These are phyloP conservation scores for Lagothrix lagotricha DNA, from an alignment of 2,797 vertebrate genomes.

Conservation along the genomic window DNA sequence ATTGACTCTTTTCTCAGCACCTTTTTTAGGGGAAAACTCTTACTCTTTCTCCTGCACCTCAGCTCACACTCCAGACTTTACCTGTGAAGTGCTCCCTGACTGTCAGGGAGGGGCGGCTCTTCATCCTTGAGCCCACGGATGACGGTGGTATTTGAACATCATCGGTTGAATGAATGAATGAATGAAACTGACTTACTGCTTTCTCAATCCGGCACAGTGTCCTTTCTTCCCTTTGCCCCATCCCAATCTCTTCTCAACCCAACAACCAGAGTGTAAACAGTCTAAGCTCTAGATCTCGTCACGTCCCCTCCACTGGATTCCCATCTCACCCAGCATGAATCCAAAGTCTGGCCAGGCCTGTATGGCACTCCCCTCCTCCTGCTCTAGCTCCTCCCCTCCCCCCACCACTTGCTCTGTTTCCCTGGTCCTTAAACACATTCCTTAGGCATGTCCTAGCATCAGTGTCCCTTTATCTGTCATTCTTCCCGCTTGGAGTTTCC, in stretches of 20 bases:
- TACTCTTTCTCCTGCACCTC: background rate
- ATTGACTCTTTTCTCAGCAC: background rate
- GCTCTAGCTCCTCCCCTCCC: background rate
- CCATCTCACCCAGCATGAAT: background rate
- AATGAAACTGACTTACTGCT: background rate
- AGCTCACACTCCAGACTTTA: background rate
- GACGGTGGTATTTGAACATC: fast-evolving
- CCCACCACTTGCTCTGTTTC: background rate
- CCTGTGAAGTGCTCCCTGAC: background rate
- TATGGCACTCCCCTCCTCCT: fast-evolving
- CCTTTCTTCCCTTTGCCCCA: background rate
- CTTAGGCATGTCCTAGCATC: background rate
- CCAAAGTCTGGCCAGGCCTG: background rate
- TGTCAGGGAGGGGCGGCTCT: background rate
- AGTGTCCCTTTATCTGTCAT: fast-evolving
- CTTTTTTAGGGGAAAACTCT: background rate
- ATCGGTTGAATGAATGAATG: background rate
- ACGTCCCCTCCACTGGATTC: background rate
- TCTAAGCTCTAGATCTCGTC: background rate
- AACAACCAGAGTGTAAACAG: background rate
- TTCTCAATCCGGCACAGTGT: background rate
- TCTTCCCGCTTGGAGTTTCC: background rate
- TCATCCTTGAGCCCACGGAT: background rate
- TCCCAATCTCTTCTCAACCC: background rate
- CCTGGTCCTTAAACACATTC: background rate